These are phyloP conservation scores for Neopipo cinnamomea DNA, from an alignment of 2,113 vertebrate genomes.

Conservation along the genomic window DNA sequence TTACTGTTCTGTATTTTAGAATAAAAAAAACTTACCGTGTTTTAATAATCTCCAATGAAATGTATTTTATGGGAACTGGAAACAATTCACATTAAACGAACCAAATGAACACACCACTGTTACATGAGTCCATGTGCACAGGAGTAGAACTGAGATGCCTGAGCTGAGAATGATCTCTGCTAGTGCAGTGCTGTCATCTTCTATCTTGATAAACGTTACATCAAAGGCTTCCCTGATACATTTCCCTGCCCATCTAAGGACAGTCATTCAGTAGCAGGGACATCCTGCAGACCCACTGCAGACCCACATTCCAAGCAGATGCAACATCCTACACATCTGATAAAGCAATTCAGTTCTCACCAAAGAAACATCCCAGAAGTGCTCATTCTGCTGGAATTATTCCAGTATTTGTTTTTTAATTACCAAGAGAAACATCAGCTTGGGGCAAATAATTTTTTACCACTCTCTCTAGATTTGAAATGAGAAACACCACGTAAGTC, in stretches of 20 bases:
- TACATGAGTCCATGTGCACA: not conserved
- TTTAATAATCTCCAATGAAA: not conserved
- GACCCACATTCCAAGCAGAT: not conserved
- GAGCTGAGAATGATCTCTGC: not conserved
- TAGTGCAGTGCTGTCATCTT: not conserved
- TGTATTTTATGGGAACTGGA: not conserved
- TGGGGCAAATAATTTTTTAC: not conserved
- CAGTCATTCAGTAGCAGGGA: not conserved
- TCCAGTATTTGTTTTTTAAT: not conserved
- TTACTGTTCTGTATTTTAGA: not conserved
- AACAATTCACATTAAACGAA: not conserved
- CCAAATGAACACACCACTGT: not conserved
- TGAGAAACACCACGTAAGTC: not conserved
- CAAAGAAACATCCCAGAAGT: not conserved
- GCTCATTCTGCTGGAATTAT: not conserved
- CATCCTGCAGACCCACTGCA: not conserved
- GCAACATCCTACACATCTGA: not conserved
- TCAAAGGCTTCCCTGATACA: not conserved
- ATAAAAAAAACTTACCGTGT: not conserved
- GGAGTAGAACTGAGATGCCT: not conserved
- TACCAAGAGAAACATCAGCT: not conserved
- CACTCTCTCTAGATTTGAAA: not conserved
- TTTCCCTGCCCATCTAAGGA: not conserved
- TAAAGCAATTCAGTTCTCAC: not conserved
- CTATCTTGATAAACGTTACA: not conserved